Conservation (phyloP, 2,113 vertebrate genomes). For the Malaclemys terrapin region DNA sequence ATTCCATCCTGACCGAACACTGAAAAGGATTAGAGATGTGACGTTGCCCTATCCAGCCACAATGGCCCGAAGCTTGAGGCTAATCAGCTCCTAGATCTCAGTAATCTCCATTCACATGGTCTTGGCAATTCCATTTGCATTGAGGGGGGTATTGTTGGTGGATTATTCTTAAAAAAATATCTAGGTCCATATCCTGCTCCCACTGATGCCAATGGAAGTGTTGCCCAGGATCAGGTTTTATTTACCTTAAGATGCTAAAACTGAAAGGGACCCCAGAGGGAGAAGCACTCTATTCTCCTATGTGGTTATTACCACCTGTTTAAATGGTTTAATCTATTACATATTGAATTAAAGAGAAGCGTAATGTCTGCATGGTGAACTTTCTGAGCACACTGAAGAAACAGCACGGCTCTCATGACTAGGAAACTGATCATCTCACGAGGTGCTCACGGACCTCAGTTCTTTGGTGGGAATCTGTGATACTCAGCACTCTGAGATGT, state of each 20-base stretch:
- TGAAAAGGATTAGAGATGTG: background rate
- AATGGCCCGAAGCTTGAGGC: background rate
- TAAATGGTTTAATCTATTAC: background rate
- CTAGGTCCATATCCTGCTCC: background rate
- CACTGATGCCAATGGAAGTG: background rate
- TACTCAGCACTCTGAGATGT: background rate
- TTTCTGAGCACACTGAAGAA: background rate
- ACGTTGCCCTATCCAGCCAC: background rate
- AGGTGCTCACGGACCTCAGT: accelerated
- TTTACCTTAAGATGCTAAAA: background rate
- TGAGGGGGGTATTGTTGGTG: background rate
- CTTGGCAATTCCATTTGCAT: background rate
- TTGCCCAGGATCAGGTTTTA: background rate
- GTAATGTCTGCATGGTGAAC: background rate
- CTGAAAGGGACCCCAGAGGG: background rate
- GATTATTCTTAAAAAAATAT: background rate
- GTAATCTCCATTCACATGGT: background rate
- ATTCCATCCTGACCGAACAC: background rate
- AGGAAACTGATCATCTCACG: background rate
- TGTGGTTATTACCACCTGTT: background rate
- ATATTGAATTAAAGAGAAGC: background rate
- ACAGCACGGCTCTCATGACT: background rate
- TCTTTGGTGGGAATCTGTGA: background rate
- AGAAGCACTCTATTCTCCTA: background rate
- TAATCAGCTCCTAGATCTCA: background rate